Conservation (phyloP, 1,140 invertebrate species). For the Saccostrea cuccullata region DNA sequence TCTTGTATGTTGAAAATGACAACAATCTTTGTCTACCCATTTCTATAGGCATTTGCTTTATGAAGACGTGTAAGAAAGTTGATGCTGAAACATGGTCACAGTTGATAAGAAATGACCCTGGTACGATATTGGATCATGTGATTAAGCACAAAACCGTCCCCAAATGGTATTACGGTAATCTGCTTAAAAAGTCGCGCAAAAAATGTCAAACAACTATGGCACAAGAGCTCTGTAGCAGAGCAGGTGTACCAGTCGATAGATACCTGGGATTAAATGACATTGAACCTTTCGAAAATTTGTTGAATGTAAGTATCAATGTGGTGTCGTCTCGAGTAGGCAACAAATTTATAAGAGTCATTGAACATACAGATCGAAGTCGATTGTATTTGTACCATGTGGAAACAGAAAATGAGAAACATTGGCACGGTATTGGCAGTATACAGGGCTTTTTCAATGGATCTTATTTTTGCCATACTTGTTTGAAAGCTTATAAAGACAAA, state of each 20-base stretch:
- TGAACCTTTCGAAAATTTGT: slow-evolving; percentile 43
- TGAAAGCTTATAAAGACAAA: slow-evolving; percentile 51
- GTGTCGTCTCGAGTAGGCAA: slow-evolving; percentile 43
- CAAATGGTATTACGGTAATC: slow-evolving; percentile 40
- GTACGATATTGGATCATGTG: slow-evolving; percentile 26
- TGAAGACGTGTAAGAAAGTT: slow-evolving; percentile 44
- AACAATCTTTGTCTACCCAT: slow-evolving; percentile 42
- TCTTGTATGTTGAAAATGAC: slow-evolving; percentile 42
- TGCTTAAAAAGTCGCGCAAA: slow-evolving; percentile 25
- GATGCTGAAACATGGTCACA: slow-evolving; percentile 24
- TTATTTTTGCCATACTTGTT: slow-evolving; percentile 36
- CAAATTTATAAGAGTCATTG: slow-evolving; percentile 43
- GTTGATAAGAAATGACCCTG: slow-evolving; percentile 28
- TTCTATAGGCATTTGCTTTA: slow-evolving; percentile 44
- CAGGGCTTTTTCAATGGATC: slow-evolving; percentile 46
- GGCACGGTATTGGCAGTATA: slow-evolving; percentile 43
- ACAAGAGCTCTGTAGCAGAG: slow-evolving; percentile 10
- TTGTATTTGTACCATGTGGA: slow-evolving; percentile 47
- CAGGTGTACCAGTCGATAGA: slow-evolving; percentile 29
- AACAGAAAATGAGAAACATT: slow-evolving; percentile 44
- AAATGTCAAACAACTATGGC: slow-evolving; percentile 37
- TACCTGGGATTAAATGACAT: slow-evolving; percentile 38
- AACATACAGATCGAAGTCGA: not conserved
- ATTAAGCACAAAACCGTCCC: slow-evolving; percentile 43
- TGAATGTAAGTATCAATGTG: slow-evolving; percentile 45